Evolutionary conservation across 2,797 vertebrate genomes (phyloP), one percentile per base, ranked within the genome.

Genomic region (Poecile montanus): DNA sequence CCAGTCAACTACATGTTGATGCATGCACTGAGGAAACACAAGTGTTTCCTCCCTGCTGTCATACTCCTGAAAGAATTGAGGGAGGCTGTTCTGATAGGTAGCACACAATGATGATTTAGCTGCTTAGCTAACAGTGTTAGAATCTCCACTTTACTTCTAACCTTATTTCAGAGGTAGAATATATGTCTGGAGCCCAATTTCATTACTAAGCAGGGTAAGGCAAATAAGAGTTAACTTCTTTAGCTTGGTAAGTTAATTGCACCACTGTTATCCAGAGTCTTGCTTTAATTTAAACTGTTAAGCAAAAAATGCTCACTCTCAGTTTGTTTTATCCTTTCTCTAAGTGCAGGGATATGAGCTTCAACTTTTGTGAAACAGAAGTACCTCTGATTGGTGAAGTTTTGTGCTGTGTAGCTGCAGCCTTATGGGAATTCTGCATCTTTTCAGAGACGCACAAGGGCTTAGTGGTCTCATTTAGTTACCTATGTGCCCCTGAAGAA

Each of bases 401-500:
- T 91, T 67, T 86, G 20, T 48, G 40, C 7, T 75, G 74, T 42
- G 73, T 57, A 86, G 85, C 13, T 13, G 77, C 38, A 73, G 67
- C 82, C 85, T 94, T 77, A 85, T 42, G 89, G 91, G 82, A 94
- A 90, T 80, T 91, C 16, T 10, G 13, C 89, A 87, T 95, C 60
- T 94, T 94, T 95, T 88, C 34, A 34, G 67, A 95, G 89, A 97
- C 12, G 94, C 85, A 78, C 53, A 78, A 92, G 96, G 93, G 81
- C 91, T 96, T 85, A 74, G 92, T 95, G 97, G 94, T 97, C 96
- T 98, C 94, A 96, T 98, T 98, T 97, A 98, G 97, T 95, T 97
- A 98, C 95, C 97, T 96, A 93, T 93, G 96, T 95, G 93, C 83
- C 96, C 96, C 97, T 95, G 73, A 40, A 98, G 96, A 97, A 96